These are phyloP conservation scores for Antheraea pernyi DNA, from an alignment of 1,140 invertebrate species.

Conservation along the genomic window DNA sequence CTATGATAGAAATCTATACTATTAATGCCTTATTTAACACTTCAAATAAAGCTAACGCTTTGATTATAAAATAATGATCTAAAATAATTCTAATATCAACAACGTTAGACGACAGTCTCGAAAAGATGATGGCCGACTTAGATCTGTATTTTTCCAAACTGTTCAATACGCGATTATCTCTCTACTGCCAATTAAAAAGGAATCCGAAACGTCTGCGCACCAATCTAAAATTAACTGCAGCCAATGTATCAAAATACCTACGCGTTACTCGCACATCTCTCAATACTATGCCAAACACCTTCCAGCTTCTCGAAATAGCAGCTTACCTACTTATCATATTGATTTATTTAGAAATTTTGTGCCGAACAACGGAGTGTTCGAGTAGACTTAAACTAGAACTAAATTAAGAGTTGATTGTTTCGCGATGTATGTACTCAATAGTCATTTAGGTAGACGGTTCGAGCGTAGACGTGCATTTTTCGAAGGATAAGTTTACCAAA, in stretches of 20 bases:
- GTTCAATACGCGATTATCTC: constrained; percentile 66
- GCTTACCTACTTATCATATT: constrained; percentile 57
- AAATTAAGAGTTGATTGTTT: constrained; percentile 10
- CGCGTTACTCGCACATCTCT: constrained; percentile 75
- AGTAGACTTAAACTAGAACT: not conserved
- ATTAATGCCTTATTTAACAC: constrained; percentile 71
- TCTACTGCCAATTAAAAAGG: constrained; percentile 74
- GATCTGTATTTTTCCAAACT: constrained; percentile 1
- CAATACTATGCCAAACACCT: constrained; percentile 78
- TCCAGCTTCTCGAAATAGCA: constrained; percentile 73
- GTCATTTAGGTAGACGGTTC: constrained; percentile 17
- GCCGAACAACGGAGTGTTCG: constrained; percentile 24
- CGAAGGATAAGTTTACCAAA: constrained; percentile 31
- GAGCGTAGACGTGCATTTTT: constrained; percentile 19
- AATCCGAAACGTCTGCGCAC: constrained; percentile 75
- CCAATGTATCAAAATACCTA: constrained; percentile 78
- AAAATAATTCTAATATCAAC: not conserved
- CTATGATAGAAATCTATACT: constrained; percentile 70
- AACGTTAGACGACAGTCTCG: not conserved
- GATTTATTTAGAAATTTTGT: constrained; percentile 49
- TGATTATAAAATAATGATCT: not conserved
- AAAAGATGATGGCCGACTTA: not conserved
- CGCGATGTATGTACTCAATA: not conserved
- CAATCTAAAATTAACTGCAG: constrained; percentile 78
- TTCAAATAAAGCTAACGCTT: constrained; percentile 19